Evolutionary conservation across 1,140 invertebrate genomes (phyloP).

Genomic region (Carcinoscorpius rotundicauda): DNA sequence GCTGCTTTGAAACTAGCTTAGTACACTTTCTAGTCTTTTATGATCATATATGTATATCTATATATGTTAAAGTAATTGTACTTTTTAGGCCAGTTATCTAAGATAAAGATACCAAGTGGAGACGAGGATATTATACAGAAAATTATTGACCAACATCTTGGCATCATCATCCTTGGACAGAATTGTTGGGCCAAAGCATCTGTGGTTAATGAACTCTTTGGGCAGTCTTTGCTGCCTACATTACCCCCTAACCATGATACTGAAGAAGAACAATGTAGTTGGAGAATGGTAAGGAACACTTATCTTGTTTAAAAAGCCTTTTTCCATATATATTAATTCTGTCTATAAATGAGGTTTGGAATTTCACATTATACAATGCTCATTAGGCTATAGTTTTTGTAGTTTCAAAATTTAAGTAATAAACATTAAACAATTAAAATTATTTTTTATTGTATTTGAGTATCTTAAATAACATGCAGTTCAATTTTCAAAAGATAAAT

Average conservation of each 20-base stretch:
- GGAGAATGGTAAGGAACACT: slow-evolving; percentile 17
- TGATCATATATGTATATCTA: no score
- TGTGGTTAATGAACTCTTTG: slow-evolving; percentile 57
- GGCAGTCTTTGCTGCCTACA: slow-evolving; percentile 47
- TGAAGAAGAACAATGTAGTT: slow-evolving; percentile 10
- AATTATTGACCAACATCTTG: slow-evolving; percentile 32
- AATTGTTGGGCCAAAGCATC: slow-evolving; percentile 52
- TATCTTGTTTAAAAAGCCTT: no score
- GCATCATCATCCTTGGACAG: slow-evolving; percentile 54
- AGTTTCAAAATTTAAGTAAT: no score
- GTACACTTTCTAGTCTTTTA: neutral
- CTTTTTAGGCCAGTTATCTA: slow-evolving; percentile 31
- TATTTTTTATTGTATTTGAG: no score
- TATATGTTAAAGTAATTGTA: no score
- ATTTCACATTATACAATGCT: no score
- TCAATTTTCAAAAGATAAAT: no score
- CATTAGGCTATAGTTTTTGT: no score
- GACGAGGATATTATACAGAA: slow-evolving; percentile 35
- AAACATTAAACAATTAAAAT: no score
- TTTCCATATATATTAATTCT: no score
- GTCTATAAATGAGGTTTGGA: no score
- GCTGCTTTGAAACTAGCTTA: neutral
- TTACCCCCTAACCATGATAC: slow-evolving; percentile 12
- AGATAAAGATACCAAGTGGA: slow-evolving; percentile 29
- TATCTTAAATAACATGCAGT: no score